Conservation (phyloP, 2,797 vertebrate genomes). For the Sebastes variabilis region DNA sequence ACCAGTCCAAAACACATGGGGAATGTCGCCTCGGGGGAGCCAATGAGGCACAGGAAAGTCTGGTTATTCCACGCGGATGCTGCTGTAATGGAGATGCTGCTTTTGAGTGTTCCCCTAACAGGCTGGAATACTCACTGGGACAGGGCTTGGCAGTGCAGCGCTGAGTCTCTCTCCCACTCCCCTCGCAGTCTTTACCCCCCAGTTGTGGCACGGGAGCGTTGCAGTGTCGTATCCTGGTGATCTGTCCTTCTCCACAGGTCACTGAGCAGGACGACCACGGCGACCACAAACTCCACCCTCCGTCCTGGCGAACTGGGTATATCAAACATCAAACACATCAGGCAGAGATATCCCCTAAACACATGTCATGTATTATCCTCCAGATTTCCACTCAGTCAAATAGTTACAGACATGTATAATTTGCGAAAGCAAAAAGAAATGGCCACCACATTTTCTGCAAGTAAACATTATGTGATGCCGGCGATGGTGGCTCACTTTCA, state of each 20-base stretch:
- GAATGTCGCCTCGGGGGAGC: constrained; percentile 56
- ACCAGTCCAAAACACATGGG: constrained; percentile 57
- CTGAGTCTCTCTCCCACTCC: constrained; percentile 92
- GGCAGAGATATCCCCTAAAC: constrained; percentile 20
- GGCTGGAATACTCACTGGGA: constrained; percentile 83
- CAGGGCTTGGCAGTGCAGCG: constrained; percentile 90
- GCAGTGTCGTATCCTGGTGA: constrained; percentile 96
- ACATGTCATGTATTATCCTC: constrained; percentile 32
- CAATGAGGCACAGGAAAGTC: constrained; percentile 27
- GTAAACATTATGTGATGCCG: constrained; percentile 58
- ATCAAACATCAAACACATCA: constrained; percentile 44
- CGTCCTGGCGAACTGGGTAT: constrained; percentile 90
- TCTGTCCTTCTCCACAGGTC: constrained; percentile 93
- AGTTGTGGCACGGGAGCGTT: constrained; percentile 96
- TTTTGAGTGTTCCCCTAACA: background rate
- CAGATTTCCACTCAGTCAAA: constrained; percentile 31
- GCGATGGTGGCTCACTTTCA: constrained; percentile 35
- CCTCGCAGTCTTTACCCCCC: constrained; percentile 91
- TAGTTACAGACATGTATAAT: constrained; percentile 42
- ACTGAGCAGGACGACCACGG: constrained; percentile 97
- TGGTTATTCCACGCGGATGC: constrained; percentile 16
- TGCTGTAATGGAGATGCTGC: constrained; percentile 36
- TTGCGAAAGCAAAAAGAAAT: constrained; percentile 18
- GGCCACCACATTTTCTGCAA: constrained; percentile 34
- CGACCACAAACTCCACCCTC: constrained; percentile 99